A percentile compares a stretch with the other conserved stretches of the same genome.
These are phyloP conservation scores for Okamejei kenojei DNA, from an alignment of 2,797 vertebrate species.

Conservation along the genomic window DNA sequence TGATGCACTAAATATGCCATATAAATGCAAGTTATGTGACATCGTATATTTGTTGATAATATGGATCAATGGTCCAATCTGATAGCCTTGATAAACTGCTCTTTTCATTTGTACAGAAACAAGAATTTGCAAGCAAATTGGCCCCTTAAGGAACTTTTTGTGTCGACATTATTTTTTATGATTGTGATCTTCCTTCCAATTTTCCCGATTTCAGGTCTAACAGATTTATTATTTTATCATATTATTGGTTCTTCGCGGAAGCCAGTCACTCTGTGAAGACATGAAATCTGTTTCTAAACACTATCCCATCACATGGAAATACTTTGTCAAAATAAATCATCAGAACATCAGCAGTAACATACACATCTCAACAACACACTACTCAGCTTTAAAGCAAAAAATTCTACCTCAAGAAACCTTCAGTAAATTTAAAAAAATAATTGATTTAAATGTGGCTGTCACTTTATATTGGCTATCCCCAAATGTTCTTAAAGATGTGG, in stretches of 20 bases:
- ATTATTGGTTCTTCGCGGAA: background rate
- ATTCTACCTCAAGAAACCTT: background rate
- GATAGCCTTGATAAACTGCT: conserved; percentile 2
- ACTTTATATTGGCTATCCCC: too few relatives aligned
- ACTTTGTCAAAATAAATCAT: background rate
- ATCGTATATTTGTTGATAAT: background rate
- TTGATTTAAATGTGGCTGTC: too few relatives aligned
- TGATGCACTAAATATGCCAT: background rate
- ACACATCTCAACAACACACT: background rate
- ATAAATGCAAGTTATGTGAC: background rate
- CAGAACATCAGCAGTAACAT: background rate
- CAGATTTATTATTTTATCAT: background rate
- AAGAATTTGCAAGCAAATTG: background rate
- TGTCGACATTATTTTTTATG: background rate
- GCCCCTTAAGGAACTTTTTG: background rate
- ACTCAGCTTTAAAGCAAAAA: background rate
- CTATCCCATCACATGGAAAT: background rate
- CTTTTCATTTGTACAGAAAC: background rate
- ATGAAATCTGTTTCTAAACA: background rate
- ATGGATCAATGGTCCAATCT: background rate
- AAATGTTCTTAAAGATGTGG: too few relatives aligned
- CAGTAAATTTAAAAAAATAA: background rate
- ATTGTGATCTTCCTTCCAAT: background rate
- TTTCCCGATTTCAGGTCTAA: background rate
- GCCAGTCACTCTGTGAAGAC: background rate